These are phyloP conservation scores for Parnassius mnemosyne DNA, from an alignment of 2,888 invertebrate genomes.

Conservation along the genomic window DNA sequence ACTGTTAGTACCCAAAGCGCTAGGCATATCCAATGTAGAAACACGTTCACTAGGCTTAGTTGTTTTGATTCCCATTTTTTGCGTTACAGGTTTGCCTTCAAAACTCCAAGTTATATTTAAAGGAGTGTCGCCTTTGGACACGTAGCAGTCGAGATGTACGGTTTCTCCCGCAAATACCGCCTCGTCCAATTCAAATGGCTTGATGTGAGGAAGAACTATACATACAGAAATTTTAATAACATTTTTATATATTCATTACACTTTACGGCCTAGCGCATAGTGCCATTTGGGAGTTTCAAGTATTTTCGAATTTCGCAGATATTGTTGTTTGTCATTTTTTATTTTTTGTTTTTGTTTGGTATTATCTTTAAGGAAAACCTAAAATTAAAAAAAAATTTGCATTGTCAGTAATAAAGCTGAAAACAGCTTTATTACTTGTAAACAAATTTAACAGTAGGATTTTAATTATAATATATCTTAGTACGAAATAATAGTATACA, in stretches of 20 bases:
- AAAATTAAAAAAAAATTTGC: too few species aligned
- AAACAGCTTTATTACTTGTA: too few species aligned
- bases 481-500: too few species aligned
- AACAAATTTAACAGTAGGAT: too few species aligned
- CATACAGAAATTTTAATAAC: constrained; percentile 28
- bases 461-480: too few species aligned
- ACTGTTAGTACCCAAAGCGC: constrained; percentile 79
- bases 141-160: constrained; percentile 83
- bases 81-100: constrained; percentile 80
- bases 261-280: too few species aligned
- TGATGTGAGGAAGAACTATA: constrained; percentile 81
- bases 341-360: too few species aligned
- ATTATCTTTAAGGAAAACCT: too few species aligned
- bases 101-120: constrained; percentile 86
- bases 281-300: too few species aligned
- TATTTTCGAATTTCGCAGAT: too few species aligned
- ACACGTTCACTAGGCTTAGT: constrained; percentile 78
- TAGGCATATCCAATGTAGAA: constrained; percentile 80
- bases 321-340: too few species aligned
- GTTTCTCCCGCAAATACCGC: constrained; percentile 85
- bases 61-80: constrained; percentile 75
- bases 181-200: constrained; percentile 84
- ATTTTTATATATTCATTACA: background rate
- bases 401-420: too few species aligned
- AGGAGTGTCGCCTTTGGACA: constrained; percentile 86